A percentile compares a stretch with the other conserved stretches of the same genome.
These are phyloP conservation scores for Syngnathus scovelli DNA, from an alignment of 2,113 vertebrate genomes.

Conservation along the genomic window DNA sequence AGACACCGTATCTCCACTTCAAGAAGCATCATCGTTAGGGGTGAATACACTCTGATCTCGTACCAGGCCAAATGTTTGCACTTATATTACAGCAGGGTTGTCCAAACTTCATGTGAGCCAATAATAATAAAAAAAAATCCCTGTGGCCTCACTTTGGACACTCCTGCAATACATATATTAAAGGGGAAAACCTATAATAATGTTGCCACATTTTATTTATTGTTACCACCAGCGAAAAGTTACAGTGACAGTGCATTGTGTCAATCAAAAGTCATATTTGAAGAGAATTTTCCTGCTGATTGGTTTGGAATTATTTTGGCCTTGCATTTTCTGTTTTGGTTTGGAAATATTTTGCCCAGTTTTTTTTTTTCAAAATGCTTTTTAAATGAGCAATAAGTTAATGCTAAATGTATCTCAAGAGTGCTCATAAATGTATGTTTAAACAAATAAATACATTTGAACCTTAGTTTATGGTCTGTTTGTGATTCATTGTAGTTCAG, in stretches of 20 bases:
- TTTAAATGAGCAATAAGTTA: conserved; percentile 17
- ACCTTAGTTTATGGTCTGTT: background rate
- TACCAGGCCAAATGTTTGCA: conserved; percentile 13
- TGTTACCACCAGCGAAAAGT: conserved; percentile 14
- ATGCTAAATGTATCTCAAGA: conserved; percentile 2
- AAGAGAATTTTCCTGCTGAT: conserved; percentile 3
- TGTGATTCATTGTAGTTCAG: background rate
- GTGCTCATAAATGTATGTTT: conserved; percentile 28
- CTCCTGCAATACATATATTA: background rate
- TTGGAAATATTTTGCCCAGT: too few species aligned
- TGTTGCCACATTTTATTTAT: conserved; percentile 31
- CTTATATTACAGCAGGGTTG: background rate
- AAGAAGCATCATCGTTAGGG: background rate
- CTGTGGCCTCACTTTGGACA: background rate
- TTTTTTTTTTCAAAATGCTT: background rate
- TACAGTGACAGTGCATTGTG: background rate
- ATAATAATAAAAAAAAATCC: background rate
- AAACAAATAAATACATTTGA: conserved; percentile 38
- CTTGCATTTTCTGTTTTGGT: conserved; percentile 18
- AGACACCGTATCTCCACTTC: background rate
- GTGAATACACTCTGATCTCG: background rate
- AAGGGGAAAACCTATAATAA: background rate
- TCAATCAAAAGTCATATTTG: background rate
- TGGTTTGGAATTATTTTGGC: background rate
- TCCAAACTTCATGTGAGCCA: background rate